phyloP scores from a whole-genome alignment of 92 coral and sea anemone species.

The Metridium senile region DNA sequence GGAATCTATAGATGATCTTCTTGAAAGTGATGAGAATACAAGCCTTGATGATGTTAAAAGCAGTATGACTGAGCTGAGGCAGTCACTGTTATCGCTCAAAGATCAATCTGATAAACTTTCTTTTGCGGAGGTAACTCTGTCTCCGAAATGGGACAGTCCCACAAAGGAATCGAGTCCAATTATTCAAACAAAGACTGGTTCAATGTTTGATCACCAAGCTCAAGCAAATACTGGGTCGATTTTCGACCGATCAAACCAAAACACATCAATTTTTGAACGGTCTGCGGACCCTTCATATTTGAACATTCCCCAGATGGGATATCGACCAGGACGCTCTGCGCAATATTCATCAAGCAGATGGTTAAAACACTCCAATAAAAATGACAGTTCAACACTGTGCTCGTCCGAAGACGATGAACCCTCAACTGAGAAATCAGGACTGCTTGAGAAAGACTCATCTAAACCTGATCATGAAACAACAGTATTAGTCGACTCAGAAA shows the following conservation, averaged over 20 bases:
- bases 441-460: background rate
- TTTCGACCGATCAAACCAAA: slow-evolving; percentile 19
- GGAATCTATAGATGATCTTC: slow-evolving; percentile 43
- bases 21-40: slow-evolving; percentile 16
- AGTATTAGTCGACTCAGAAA: background rate
- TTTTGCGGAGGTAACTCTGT: background rate
- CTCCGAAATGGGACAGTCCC: slow-evolving; percentile 40
- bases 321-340: slow-evolving; percentile 11
- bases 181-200: background rate
- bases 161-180: background rate
- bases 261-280: slow-evolving; percentile 24
- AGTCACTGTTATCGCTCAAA: slow-evolving; percentile 21
- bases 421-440: background rate
- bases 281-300: slow-evolving; percentile 1
- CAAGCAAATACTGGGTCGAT: background rate
- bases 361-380: background rate
- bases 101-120: background rate
- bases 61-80: slow-evolving; percentile 23
- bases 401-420: background rate
- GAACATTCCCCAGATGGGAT: background rate
- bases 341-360: slow-evolving; percentile 8
- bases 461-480: background rate
- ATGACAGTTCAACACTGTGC: background rate
- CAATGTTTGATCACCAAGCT: slow-evolving; percentile 28
- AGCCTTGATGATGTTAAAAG: slow-evolving; percentile 25